phyloP scores from a whole-genome alignment of 23 tunicate species.

The Phallusia fumigata region DNA sequence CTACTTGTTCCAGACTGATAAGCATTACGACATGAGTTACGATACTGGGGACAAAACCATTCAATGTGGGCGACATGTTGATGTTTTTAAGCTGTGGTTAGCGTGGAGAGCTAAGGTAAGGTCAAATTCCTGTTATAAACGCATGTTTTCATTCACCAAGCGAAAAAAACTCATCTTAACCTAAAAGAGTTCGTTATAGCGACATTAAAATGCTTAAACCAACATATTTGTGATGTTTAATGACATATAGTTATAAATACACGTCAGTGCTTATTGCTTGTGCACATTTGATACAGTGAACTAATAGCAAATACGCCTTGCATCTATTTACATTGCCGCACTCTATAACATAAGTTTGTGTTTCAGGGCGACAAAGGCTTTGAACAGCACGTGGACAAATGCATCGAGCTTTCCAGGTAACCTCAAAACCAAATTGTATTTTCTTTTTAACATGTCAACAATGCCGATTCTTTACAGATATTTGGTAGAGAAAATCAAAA shows the following conservation, averaged over 20 bases:
- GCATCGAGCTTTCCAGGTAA: conserved; percentile 70
- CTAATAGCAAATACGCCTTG: too few relatives aligned
- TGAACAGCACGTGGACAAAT: conserved; percentile 72
- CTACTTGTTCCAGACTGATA: conserved; percentile 84
- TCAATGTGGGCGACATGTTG: conserved; percentile 93
- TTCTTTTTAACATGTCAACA: not conserved
- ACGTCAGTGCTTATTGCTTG: too few relatives aligned
- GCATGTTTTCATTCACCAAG: not conserved
- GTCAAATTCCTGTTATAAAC: not conserved
- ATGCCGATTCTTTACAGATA: conserved; percentile 32
- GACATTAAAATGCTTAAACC: too few relatives aligned
- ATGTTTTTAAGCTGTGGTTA: conserved; percentile 90
- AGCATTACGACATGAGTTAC: conserved; percentile 76
- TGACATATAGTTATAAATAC: too few relatives aligned
- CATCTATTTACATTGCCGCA: too few relatives aligned
- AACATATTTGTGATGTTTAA: too few relatives aligned
- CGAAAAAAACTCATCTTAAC: too few relatives aligned
- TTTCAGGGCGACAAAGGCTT: conserved; percentile 83
- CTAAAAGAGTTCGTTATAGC: too few relatives aligned
- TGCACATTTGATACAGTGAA: too few relatives aligned
- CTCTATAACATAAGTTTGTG: too few relatives aligned
- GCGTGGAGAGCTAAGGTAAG: conserved; percentile 95
- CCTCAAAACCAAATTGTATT: not conserved
- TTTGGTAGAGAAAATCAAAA: conserved; percentile 45
- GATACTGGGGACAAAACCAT: conserved; percentile 94